A percentile compares a stretch with the other conserved stretches of the same genome.
Evolutionary conservation across 1,140 invertebrate genomes (phyloP).

Genomic region (Pogonognathellus flavescens): DNA sequence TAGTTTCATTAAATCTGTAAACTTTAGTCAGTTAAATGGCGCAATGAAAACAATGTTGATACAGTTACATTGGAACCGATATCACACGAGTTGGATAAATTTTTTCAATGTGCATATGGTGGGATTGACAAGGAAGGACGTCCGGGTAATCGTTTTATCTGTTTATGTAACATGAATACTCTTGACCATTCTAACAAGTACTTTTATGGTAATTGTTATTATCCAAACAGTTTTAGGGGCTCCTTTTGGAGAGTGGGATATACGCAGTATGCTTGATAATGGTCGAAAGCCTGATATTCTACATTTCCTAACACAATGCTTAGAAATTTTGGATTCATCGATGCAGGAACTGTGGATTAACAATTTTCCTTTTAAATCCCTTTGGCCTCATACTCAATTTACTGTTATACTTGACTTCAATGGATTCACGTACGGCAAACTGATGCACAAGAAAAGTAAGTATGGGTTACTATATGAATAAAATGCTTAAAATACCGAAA

Average conservation of each 20-base stretch:
- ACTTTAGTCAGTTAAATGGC: background rate
- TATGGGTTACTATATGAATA: too few species aligned
- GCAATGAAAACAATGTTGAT: background rate
- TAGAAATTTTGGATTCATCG: slow-evolving; percentile 4
- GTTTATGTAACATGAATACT: too few species aligned
- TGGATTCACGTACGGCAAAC: background rate
- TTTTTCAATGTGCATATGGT: slow-evolving; percentile 13
- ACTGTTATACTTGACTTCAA: slow-evolving; percentile 34
- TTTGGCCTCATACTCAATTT: slow-evolving; percentile 25
- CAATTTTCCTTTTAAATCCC: slow-evolving; percentile 12
- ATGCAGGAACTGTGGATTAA: slow-evolving; percentile 13
- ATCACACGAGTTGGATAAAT: background rate
- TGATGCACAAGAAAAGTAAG: slow-evolving; percentile 50
- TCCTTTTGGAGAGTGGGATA: slow-evolving; percentile 29
- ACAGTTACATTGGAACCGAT: background rate
- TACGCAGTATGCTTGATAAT: slow-evolving; percentile 1
- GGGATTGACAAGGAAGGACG: slow-evolving; percentile 27
- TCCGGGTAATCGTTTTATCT: slow-evolving; percentile 3
- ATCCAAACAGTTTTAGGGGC: slow-evolving; percentile 1
- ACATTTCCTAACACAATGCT: background rate
- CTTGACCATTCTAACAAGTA: too few species aligned
- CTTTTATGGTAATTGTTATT: background rate
- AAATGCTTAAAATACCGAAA: background rate
- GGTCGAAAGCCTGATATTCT: slow-evolving; percentile 11
- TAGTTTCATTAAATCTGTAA: background rate